Conservation (phyloP, 2,113 vertebrate species). For the Platycercus adscitus region DNA sequence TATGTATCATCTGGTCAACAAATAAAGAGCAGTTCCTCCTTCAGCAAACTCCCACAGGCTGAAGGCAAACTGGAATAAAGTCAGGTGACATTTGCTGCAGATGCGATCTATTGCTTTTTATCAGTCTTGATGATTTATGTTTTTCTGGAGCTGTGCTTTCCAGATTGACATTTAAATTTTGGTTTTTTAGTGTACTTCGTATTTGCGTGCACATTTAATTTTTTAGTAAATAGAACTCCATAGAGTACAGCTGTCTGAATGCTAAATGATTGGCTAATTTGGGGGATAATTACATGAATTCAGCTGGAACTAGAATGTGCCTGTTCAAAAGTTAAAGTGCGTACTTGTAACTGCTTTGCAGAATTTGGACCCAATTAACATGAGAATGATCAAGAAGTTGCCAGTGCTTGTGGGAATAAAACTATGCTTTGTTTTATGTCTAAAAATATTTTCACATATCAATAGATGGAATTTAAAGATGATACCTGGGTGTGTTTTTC, state of each 20-base stretch:
- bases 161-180: background rate
- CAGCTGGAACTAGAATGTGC: background rate
- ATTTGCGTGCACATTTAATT: slow-evolving; percentile 7
- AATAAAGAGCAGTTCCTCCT: background rate
- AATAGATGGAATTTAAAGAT: background rate
- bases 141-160: background rate
- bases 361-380: slow-evolving; percentile 35
- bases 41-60: background rate
- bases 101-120: background rate
- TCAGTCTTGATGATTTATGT: background rate
- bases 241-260: background rate
- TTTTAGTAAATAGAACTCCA: background rate
- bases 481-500: background rate
- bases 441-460: background rate
- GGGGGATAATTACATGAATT: background rate
- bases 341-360: background rate
- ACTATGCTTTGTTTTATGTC: background rate
- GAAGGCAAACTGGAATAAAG: background rate
- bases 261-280: slow-evolving; percentile 20
- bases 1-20: background rate
- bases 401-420: background rate
- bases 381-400: slow-evolving; percentile 17
- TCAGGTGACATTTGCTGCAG: background rate
- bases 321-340: slow-evolving; percentile 4
- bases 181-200: background rate